Evolutionary conservation across 2,888 invertebrate species (phyloP).

Genomic region (Phragmatobia fuliginosa): DNA sequence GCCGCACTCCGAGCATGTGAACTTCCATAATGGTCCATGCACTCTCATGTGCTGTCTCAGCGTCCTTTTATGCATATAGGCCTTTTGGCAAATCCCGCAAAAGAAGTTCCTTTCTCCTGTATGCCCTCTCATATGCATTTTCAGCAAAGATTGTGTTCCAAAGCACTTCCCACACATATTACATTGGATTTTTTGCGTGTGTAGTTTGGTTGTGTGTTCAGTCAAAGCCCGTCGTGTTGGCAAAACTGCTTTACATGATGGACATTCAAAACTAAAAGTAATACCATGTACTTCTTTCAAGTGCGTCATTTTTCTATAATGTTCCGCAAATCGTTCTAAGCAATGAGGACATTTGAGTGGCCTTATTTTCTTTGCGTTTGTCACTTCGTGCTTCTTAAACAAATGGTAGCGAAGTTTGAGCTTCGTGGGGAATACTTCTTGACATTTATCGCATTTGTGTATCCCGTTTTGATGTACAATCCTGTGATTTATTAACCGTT

Average conservation of each 20-base stretch:
- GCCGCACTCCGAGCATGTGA: conserved; percentile 73
- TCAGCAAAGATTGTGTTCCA: conserved; percentile 72
- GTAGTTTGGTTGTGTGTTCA: conserved; percentile 77
- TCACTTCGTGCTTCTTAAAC: conserved; percentile 75
- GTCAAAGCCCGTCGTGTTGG: conserved; percentile 76
- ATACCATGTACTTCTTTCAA: conserved; percentile 77
- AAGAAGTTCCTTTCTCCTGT: conserved; percentile 78
- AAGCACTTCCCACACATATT: conserved; percentile 79
- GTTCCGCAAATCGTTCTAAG: conserved; percentile 77
- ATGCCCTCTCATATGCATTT: conserved; percentile 77
- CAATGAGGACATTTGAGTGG: conserved; percentile 81
- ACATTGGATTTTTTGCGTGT: conserved; percentile 78
- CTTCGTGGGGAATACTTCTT: conserved; percentile 74
- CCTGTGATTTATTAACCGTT: conserved; percentile 74
- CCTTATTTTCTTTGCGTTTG: conserved; percentile 72
- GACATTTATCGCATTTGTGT: conserved; percentile 76
- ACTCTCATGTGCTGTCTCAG: conserved; percentile 78
- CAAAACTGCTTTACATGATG: conserved; percentile 69
- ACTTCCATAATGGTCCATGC: conserved; percentile 73
- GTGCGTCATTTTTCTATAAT: conserved; percentile 81
- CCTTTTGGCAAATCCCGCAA: conserved; percentile 75
- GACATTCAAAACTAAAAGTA: conserved; percentile 75
- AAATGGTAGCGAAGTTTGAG: conserved; percentile 76
- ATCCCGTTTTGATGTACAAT: conserved; percentile 77
- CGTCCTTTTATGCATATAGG: conserved; percentile 80